These are phyloP conservation scores for Diogma glabrata DNA, from an alignment of 2,888 invertebrate genomes.

Conservation along the genomic window DNA sequence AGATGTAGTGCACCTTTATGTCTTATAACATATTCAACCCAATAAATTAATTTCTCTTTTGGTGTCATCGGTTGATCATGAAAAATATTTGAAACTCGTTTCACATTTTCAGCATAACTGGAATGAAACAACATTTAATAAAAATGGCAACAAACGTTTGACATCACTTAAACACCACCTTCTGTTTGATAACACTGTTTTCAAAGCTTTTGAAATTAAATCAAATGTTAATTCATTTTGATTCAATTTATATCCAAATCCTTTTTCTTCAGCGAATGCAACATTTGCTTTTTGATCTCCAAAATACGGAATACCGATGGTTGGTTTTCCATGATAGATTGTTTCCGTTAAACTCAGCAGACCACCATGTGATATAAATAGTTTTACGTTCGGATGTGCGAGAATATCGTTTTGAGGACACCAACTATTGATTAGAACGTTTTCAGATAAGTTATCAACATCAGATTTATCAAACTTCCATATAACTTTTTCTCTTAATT, in stretches of 20 bases:
- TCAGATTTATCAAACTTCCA: conserved; percentile 18
- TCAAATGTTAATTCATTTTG: conserved; percentile 29
- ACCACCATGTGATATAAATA: conserved; percentile 40
- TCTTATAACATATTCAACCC: conserved; percentile 40
- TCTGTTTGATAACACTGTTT: no score
- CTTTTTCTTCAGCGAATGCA: conserved; percentile 33
- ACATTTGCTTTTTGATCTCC: conserved; percentile 42
- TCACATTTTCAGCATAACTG: conserved; percentile 23
- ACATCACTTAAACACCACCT: no score
- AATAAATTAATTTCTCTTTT: conserved; percentile 38
- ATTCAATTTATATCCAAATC: no score
- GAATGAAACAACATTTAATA: no score
- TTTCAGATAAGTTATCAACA: conserved; percentile 27
- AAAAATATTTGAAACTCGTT: conserved; percentile 32
- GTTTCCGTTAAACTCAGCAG: conserved; percentile 38
- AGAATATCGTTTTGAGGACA: conserved; percentile 37
- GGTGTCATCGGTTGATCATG: conserved; percentile 38
- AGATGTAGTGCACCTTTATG: conserved; percentile 37
- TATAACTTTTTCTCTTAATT: conserved; percentile 15
- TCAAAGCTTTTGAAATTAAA: no score
- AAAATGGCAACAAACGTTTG: no score
- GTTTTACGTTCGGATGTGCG: conserved; percentile 37
- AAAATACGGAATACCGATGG: conserved; percentile 41
- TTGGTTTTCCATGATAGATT: conserved; percentile 38
- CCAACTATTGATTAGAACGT: conserved; percentile 37